Evolutionary conservation across 2,113 vertebrate genomes (phyloP), one percentile per base, ranked within the genome.

Genomic region (Procavia capensis): DNA sequence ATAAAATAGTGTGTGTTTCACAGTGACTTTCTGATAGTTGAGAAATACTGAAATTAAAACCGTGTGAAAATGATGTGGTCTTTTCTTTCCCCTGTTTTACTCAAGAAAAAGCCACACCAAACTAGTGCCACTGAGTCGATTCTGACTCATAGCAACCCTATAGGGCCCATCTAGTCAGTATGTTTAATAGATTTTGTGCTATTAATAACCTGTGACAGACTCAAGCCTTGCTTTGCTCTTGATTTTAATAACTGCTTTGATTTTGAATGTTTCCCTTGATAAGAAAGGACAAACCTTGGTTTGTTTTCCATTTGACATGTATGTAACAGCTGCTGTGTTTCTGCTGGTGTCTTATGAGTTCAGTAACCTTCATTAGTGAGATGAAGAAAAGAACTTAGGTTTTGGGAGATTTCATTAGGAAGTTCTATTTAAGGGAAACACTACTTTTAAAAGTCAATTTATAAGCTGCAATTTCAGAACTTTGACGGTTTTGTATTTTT

Each of bases 61-160:
- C 27, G 3, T 50, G 41, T 95, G 57, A 54, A 20, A 47, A 80
- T 85, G 54, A 9, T 19, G 16, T 79, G 7, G 4, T 61, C 14
- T n/a, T n/a, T 72, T 89, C 39, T 94, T 95, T 61, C 7, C 39
- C 8, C 80, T 45, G 47, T 83, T 61, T 87, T 64, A n/a, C n/a
- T n/a, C n/a, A n/a, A n/a, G n/a, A n/a, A n/a, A n/a, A n/a, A n/a
- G n/a, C n/a, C n/a, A n/a, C n/a, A n/a, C n/a, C n/a, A n/a, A n/a
- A n/a, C n/a, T n/a, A n/a, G n/a, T n/a, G n/a, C n/a, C n/a, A n/a
- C n/a, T n/a, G n/a, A n/a, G n/a, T n/a, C n/a, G n/a, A n/a, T n/a
- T n/a, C n/a, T n/a, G n/a, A n/a, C n/a, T n/a, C n/a, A n/a, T n/a
- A n/a, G n/a, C n/a, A n/a, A n/a, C n/a, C n/a, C n/a, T n/a, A n/a